Evolutionary conservation across 2,113 vertebrate species (phyloP).

Genomic region (Porphyrio hochstetteri): DNA sequence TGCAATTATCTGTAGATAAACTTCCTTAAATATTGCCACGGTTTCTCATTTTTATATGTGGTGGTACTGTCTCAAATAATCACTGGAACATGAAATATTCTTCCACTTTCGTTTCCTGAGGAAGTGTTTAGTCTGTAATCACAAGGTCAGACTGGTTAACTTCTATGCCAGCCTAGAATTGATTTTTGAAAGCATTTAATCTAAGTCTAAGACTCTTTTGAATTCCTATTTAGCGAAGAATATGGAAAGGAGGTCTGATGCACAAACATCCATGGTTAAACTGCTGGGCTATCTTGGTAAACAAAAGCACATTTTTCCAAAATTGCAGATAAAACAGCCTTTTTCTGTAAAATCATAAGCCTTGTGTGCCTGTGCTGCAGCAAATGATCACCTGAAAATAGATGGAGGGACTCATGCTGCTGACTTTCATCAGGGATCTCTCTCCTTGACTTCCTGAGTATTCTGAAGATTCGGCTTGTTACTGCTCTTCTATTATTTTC

Average conservation of each 20-base stretch:
- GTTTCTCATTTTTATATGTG: background rate
- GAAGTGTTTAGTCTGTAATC: constrained; percentile 21
- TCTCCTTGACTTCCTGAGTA: background rate
- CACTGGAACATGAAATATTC: constrained; percentile 23
- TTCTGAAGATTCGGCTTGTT: background rate
- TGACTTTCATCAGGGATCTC: background rate
- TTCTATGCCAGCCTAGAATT: constrained; percentile 38
- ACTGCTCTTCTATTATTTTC: background rate
- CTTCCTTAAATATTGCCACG: background rate
- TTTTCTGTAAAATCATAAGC: background rate
- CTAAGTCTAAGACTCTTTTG: background rate
- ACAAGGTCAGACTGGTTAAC: constrained; percentile 41
- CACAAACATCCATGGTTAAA: background rate
- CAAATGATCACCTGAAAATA: background rate
- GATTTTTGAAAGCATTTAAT: constrained; percentile 51
- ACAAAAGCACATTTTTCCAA: background rate
- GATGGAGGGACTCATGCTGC: background rate
- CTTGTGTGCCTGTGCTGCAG: background rate
- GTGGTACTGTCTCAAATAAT: background rate
- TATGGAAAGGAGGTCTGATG: background rate
- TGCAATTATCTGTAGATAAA: background rate
- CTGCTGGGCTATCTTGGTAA: background rate
- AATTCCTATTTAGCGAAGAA: background rate
- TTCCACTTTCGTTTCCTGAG: constrained; percentile 3
- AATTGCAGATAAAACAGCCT: background rate